phyloP scores from a whole-genome alignment of 2,113 vertebrate species.

The Bambusicola thoracicus region DNA sequence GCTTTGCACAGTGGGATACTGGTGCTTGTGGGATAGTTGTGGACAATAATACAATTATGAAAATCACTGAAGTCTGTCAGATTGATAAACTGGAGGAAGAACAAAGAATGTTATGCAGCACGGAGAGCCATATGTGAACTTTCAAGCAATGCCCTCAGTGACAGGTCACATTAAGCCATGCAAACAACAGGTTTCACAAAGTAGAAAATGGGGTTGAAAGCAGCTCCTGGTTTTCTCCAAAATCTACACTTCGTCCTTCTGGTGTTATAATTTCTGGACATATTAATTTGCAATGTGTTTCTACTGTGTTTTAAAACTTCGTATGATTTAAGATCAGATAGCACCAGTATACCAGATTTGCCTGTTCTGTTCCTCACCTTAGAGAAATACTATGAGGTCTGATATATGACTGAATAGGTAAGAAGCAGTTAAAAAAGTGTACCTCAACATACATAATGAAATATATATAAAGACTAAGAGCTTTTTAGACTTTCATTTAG shows the following conservation, averaged over 20 bases:
- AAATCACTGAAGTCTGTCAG: not conserved
- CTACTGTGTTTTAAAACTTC: not conserved
- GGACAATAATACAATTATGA: not conserved
- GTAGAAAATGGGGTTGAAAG: not conserved
- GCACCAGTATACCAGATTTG: not conserved
- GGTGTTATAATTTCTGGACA: not conserved
- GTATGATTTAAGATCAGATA: not conserved
- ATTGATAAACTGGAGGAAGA: not conserved
- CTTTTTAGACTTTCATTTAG: not conserved
- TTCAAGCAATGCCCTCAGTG: fast-evolving
- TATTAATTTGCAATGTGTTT: not conserved
- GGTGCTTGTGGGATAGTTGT: not conserved
- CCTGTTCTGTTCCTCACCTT: not conserved
- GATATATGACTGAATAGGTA: not conserved
- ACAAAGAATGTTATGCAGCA: fast-evolving
- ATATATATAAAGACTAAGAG: not conserved
- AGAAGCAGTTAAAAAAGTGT: not conserved
- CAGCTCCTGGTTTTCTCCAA: not conserved
- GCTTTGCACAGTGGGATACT: not conserved
- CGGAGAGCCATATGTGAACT: not conserved
- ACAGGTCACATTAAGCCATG: fast-evolving
- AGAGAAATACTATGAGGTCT: not conserved
- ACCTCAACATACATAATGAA: not conserved
- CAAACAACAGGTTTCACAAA: not conserved
- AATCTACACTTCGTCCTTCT: fast-evolving